Percentiles rank a stretch among this genome's conserved stretches.
These are phyloP conservation scores for Burhinus bistriatus DNA, from an alignment of 2,113 vertebrate species.

Conservation along the genomic window DNA sequence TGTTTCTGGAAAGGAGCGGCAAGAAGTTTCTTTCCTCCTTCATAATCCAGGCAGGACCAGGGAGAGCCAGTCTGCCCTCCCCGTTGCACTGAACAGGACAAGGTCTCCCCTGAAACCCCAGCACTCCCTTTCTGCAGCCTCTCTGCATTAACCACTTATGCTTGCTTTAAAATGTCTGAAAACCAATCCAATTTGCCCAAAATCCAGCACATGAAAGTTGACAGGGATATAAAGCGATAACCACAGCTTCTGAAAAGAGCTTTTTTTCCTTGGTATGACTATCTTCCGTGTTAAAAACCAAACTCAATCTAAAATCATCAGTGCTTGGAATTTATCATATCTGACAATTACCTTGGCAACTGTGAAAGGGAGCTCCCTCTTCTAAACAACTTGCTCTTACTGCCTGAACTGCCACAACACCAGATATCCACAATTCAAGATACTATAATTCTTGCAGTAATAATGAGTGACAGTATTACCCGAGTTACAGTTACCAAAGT, in stretches of 20 bases:
- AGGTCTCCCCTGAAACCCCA: neutral
- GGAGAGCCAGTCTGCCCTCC: neutral
- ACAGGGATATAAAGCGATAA: neutral
- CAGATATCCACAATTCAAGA: neutral
- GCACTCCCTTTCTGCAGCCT: neutral
- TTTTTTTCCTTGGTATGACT: neutral
- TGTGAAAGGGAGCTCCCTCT: neutral
- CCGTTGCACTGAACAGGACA: neutral
- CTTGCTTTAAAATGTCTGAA: neutral
- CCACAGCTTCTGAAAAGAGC: neutral
- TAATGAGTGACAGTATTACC: neutral
- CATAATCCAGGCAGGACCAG: neutral
- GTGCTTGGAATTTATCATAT: neutral
- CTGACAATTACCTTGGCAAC: neutral
- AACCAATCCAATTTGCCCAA: neutral
- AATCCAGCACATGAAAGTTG: neutral
- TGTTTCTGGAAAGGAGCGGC: neutral
- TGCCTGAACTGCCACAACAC: accelerated
- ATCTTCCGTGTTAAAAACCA: neutral
- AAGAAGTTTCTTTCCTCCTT: neutral
- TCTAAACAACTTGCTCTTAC: neutral
- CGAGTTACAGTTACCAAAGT: neutral
- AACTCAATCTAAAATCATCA: neutral
- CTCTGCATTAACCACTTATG: neutral
- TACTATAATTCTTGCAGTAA: neutral